These are phyloP conservation scores for Pilophorus perplexus DNA, from an alignment of 2,888 invertebrate genomes.

Conservation along the genomic window DNA sequence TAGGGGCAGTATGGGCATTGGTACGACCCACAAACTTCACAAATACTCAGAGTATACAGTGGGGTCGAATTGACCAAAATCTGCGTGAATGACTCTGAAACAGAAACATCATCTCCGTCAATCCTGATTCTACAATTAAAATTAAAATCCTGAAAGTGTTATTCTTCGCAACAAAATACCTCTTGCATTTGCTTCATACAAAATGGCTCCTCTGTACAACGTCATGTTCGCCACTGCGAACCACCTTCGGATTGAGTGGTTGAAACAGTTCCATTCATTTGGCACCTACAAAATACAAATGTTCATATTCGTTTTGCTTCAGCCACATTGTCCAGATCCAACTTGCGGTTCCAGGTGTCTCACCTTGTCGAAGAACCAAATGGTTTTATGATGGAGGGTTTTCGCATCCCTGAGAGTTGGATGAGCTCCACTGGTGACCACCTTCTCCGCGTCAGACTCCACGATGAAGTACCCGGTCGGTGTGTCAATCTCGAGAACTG, in stretches of 20 bases:
- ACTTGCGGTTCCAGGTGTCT: conserved; percentile 46
- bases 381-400: conserved; percentile 51
- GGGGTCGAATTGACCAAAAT: conserved; percentile 51
- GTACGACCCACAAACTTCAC: conserved; percentile 56
- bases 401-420: conserved; percentile 52
- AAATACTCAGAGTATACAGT: conserved; percentile 54
- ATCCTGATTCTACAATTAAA: no score
- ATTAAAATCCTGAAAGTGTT: no score
- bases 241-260: conserved; percentile 57
- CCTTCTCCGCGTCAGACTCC: conserved; percentile 54
- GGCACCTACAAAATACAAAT: conserved; percentile 49
- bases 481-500: conserved; percentile 54
- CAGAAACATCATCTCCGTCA: neutral
- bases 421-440: conserved; percentile 50
- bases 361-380: conserved; percentile 57
- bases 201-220: conserved; percentile 55
- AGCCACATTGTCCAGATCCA: neutral
- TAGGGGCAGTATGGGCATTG: conserved; percentile 56
- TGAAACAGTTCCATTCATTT: conserved; percentile 55
- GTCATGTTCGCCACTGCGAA: conserved; percentile 60
- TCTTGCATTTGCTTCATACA: conserved; percentile 59
- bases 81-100: conserved; percentile 51
- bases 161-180: no score
- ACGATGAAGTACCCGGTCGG: conserved; percentile 56
- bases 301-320: neutral